Evolutionary conservation across 2,888 invertebrate species (phyloP).

Genomic region (Dromius quadrimaculatus): DNA sequence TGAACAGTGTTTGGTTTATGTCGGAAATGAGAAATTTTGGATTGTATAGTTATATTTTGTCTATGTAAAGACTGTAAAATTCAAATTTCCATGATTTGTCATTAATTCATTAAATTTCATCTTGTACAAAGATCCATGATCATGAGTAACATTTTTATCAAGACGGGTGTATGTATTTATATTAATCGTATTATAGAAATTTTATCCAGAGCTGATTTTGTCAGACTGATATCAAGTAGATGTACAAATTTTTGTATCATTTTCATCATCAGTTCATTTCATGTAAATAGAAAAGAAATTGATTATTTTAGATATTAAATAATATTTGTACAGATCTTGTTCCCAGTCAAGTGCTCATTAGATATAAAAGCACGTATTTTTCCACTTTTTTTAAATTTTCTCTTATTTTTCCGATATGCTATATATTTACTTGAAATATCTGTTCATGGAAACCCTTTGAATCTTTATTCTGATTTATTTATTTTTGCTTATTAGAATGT

Average conservation of each 20-base stretch:
- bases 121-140: constrained; percentile 33
- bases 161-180: constrained; percentile 46
- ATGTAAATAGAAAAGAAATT: constrained; percentile 27
- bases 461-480: too few relatives aligned
- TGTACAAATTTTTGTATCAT: constrained; percentile 46
- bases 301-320: background rate
- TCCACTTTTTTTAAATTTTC: background rate
- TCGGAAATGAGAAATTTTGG: too few relatives aligned
- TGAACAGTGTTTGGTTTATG: too few relatives aligned
- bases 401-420: background rate
- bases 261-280: constrained; percentile 21
- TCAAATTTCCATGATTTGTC: constrained; percentile 15
- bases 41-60: too few relatives aligned
- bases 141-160: constrained; percentile 43
- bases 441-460: too few relatives aligned
- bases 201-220: constrained; percentile 18
- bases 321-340: constrained; percentile 5
- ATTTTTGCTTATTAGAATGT: background rate
- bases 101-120: constrained; percentile 8
- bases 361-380: constrained; percentile 1
- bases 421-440: background rate
- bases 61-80: constrained; percentile 13
- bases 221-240: constrained; percentile 42
- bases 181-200: constrained; percentile 19
- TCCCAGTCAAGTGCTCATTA: background rate